These are phyloP conservation scores for Patella depressa DNA, from an alignment of 2,888 invertebrate species.

Conservation along the genomic window DNA sequence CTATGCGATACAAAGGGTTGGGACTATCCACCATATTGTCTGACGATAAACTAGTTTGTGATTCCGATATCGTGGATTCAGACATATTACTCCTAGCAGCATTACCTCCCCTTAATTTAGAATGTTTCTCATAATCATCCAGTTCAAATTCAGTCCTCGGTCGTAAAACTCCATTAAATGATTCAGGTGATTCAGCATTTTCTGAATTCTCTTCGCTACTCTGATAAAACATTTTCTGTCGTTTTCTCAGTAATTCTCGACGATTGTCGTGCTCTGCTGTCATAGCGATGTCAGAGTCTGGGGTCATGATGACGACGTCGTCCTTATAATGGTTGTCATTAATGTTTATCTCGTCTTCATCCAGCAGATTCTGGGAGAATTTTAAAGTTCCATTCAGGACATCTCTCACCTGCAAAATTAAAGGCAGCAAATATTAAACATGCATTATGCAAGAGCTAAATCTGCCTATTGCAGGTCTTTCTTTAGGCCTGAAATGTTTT, in stretches of 20 bases:
- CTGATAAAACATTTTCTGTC: constrained; percentile 55
- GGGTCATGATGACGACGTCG: constrained; percentile 33
- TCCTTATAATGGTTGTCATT: constrained; percentile 58
- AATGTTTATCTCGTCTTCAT: constrained; percentile 56
- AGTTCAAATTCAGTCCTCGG: constrained; percentile 12
- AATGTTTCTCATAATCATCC: constrained; percentile 16
- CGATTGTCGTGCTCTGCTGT: constrained; percentile 22
- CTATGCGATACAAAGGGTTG: neutral
- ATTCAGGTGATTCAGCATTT: constrained; percentile 48
- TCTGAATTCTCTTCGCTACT: constrained; percentile 63
- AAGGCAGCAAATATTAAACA: neutral
- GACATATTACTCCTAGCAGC: neutral
- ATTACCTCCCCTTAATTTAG: constrained; percentile 14
- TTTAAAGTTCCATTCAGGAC: constrained; percentile 67
- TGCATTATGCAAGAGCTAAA: neutral
- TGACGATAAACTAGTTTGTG: neutral
- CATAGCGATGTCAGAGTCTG: constrained; percentile 30
- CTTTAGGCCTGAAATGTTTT: too few relatives aligned
- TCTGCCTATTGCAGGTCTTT: too few relatives aligned
- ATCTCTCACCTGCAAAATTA: constrained; percentile 63
- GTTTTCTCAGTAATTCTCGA: constrained; percentile 11
- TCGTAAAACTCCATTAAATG: constrained; percentile 23
- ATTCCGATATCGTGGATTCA: neutral
- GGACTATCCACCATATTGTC: neutral
- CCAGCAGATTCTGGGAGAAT: constrained; percentile 59